These are phyloP conservation scores for Pseudochaenichthys georgianus DNA, from an alignment of 2,797 vertebrate genomes.

Conservation along the genomic window DNA sequence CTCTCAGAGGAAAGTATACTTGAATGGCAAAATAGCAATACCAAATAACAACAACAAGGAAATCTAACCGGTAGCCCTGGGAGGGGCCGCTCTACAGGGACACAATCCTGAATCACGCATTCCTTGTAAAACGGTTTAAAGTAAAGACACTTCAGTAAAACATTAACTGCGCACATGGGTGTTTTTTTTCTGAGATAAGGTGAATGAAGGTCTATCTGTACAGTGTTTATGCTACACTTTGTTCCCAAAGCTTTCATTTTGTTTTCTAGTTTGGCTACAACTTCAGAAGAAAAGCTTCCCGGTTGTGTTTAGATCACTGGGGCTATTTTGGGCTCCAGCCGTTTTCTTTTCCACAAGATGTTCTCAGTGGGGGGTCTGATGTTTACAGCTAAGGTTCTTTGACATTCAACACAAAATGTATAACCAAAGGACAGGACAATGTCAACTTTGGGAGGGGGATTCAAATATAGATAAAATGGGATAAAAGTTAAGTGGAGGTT, in stretches of 20 bases:
- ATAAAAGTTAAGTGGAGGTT: not conserved
- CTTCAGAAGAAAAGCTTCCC: slow-evolving; percentile 44
- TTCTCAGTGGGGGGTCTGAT: slow-evolving; percentile 24
- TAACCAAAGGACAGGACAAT: slow-evolving; percentile 14
- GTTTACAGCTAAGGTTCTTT: slow-evolving; percentile 19
- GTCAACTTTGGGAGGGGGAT: not conserved
- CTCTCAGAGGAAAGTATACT: slow-evolving; percentile 1
- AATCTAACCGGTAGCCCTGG: slow-evolving; percentile 30
- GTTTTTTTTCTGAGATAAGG: slow-evolving; percentile 58
- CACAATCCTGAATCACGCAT: slow-evolving; percentile 42
- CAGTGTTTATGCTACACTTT: slow-evolving; percentile 27
- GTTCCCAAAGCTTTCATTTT: slow-evolving; percentile 30
- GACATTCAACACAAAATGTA: slow-evolving; percentile 13
- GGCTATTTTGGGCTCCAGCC: slow-evolving; percentile 16
- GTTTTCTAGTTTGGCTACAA: slow-evolving; percentile 37
- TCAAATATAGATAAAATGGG: slow-evolving; percentile 14
- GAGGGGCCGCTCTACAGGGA: slow-evolving; percentile 24
- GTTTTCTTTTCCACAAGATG: slow-evolving; percentile 29
- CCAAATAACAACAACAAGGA: not conserved
- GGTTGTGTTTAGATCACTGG: slow-evolving; percentile 31
- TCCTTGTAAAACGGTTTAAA: slow-evolving; percentile 64
- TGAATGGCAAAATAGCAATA: slow-evolving; percentile 7
- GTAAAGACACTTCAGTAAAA: slow-evolving; percentile 58
- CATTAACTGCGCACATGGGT: slow-evolving; percentile 63
- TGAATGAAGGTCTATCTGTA: slow-evolving; percentile 36